Percentiles rank a stretch among this genome's conserved stretches.
Conservation (phyloP, 2,888 invertebrate genomes). For the Leptura quadrifasciata region DNA sequence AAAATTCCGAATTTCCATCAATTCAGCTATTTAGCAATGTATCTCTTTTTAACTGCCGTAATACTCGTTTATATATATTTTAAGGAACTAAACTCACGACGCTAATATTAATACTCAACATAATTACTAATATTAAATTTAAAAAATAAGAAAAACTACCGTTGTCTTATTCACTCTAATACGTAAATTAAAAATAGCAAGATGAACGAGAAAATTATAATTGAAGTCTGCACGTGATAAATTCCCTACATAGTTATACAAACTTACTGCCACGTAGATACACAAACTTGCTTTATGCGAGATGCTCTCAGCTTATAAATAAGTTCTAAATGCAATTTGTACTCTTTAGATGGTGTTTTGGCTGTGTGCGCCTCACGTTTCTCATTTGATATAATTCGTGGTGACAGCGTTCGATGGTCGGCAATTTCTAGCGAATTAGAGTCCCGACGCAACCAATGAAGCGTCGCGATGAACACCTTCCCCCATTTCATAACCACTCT, state of each 20-base stretch:
- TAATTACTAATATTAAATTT: too few relatives aligned
- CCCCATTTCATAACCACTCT: constrained; percentile 50
- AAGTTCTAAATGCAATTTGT: constrained; percentile 51
- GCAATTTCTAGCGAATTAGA: constrained; percentile 64
- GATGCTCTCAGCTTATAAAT: constrained; percentile 49
- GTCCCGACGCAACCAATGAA: constrained; percentile 62
- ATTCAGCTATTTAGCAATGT: too few relatives aligned
- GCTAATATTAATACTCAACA: too few relatives aligned
- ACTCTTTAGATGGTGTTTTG: constrained; percentile 55
- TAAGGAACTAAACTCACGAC: too few relatives aligned
- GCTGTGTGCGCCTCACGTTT: constrained; percentile 52
- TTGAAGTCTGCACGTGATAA: constrained; percentile 18
- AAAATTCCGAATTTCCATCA: too few relatives aligned
- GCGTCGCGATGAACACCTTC: constrained; percentile 55
- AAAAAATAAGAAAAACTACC: too few relatives aligned
- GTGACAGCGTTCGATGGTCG: constrained; percentile 62
- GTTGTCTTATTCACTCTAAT: too few relatives aligned
- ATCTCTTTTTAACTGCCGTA: too few relatives aligned
- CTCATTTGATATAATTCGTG: constrained; percentile 58
- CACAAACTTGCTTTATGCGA: constrained; percentile 37
- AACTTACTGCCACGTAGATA: constrained; percentile 29
- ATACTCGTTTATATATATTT: too few relatives aligned
- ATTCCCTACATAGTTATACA: constrained; percentile 14
- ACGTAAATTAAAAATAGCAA: too few relatives aligned
- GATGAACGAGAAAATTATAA: not conserved